phyloP scores from a whole-genome alignment of 2,888 invertebrate genomes.

The Ypsolopha sequella region DNA sequence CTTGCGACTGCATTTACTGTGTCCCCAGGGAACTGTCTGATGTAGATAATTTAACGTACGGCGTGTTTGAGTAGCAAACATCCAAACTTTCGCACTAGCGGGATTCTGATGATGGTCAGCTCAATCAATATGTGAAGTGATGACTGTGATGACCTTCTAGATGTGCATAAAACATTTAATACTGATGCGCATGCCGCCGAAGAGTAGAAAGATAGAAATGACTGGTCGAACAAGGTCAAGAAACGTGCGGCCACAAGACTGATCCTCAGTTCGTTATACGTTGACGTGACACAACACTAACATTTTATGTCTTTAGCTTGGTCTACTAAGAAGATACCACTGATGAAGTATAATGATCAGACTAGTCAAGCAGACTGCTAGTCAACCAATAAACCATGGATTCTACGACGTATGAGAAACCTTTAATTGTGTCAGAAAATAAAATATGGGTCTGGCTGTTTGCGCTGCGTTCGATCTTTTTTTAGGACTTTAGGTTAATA shows the following conservation, averaged over 20 bases:
- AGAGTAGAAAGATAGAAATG: neutral
- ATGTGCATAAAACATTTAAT: neutral
- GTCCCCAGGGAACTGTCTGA: too few relatives aligned
- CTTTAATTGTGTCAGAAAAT: too few relatives aligned
- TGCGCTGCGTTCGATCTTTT: too few relatives aligned
- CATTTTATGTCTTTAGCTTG: too few relatives aligned
- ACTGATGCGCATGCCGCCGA: neutral
- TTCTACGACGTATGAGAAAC: too few relatives aligned
- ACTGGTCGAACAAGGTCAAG: neutral
- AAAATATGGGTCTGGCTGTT: too few relatives aligned
- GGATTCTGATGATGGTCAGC: neutral
- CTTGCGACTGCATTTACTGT: too few relatives aligned
- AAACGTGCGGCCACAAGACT: neutral
- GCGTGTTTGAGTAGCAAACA: neutral
- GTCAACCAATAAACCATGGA: too few relatives aligned
- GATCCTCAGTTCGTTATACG: neutral
- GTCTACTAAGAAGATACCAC: too few relatives aligned
- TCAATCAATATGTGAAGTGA: neutral
- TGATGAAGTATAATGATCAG: too few relatives aligned
- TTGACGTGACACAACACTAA: neutral
- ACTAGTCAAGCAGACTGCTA: too few relatives aligned
- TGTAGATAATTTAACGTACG: neutral
- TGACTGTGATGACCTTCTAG: neutral
- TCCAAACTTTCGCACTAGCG: neutral
- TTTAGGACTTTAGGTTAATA: too few relatives aligned